A percentile compares a stretch with the other conserved stretches of the same genome.
phyloP scores from a whole-genome alignment of 2,888 invertebrate species.

The Cheilosia soror region DNA sequence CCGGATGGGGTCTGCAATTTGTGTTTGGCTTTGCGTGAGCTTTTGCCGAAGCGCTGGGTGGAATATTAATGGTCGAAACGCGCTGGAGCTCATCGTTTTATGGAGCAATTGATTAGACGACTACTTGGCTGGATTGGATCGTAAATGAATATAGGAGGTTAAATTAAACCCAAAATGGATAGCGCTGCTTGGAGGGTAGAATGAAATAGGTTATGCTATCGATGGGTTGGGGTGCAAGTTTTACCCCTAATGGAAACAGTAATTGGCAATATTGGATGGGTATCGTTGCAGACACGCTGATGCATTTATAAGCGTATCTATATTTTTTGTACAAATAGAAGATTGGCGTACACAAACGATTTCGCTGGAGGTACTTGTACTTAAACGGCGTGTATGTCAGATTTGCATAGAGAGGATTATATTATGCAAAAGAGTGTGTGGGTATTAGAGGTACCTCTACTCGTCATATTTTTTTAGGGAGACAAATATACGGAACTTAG shows the following conservation, averaged over 20 bases:
- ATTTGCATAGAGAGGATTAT: too few relatives aligned
- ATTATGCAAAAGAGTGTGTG: too few relatives aligned
- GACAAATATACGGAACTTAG: too few relatives aligned
- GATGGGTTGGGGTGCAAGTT: background rate
- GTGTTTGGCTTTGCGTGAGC: background rate
- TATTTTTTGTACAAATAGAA: too few relatives aligned
- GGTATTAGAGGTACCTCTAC: too few relatives aligned
- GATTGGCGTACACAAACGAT: too few relatives aligned
- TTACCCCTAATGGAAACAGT: too few relatives aligned
- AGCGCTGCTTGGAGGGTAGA: background rate
- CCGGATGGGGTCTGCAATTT: conserved; percentile 23
- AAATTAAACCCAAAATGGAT: conserved; percentile 6
- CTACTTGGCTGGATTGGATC: conserved; percentile 38
- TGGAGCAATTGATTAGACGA: conserved; percentile 66
- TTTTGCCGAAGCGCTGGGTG: background rate
- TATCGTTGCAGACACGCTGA: background rate
- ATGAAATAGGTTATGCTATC: too few relatives aligned
- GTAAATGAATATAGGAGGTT: conserved; percentile 31
- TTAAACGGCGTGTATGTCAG: too few relatives aligned
- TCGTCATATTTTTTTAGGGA: too few relatives aligned
- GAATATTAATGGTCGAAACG: conserved; percentile 46
- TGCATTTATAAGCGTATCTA: too few relatives aligned
- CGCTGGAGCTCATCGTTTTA: conserved; percentile 52
- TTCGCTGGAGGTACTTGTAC: too few relatives aligned
- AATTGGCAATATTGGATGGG: background rate